Conservation (phyloP, 35 echinoderm and acorn worm species). For the Stichopus chloronotus region DNA sequence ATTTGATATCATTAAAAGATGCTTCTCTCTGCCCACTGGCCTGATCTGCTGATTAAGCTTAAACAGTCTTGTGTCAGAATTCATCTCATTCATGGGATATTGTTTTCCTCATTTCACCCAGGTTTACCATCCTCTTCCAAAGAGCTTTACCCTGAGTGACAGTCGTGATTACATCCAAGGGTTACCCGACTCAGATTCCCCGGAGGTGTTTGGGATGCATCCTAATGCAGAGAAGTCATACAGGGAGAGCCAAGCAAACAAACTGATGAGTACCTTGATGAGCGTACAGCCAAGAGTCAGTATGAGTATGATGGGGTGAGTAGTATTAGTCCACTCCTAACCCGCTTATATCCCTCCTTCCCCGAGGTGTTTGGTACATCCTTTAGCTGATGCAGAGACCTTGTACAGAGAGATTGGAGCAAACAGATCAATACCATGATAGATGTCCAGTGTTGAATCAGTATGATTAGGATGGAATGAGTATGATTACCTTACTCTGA, state of each 20-base stretch:
- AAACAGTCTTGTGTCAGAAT: too few species aligned
- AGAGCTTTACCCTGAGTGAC: conserved; percentile 69
- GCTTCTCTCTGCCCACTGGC: too few species aligned
- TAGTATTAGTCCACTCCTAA: not conserved
- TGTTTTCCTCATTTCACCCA: conserved; percentile 26
- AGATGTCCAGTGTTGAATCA: conserved; percentile 78
- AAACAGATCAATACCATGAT: conserved; percentile 70
- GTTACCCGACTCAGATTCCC: conserved; percentile 82
- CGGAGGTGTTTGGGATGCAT: conserved; percentile 96
- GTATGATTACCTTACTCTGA: conserved; percentile 14
- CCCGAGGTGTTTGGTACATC: conserved; percentile 96
- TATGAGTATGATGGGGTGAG: conserved; percentile 84
- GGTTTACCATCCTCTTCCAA: conserved; percentile 92
- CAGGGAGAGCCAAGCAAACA: conserved; percentile 85
- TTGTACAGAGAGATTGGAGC: conserved; percentile 85
- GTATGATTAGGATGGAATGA: conserved; percentile 77
- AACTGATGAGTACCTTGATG: conserved; percentile 77
- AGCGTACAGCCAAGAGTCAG: conserved; percentile 88
- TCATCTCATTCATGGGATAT: not conserved
- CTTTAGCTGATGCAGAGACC: conserved; percentile 80
- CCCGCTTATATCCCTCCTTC: not conserved
- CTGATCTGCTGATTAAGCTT: too few species aligned
- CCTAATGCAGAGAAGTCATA: conserved; percentile 94
- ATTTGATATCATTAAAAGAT: too few species aligned
- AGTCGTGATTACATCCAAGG: conserved; percentile 82